Evolutionary conservation across 1,140 invertebrate species (phyloP), one percentile per base, ranked within the genome.

Genomic region (Nephila pilipes): DNA sequence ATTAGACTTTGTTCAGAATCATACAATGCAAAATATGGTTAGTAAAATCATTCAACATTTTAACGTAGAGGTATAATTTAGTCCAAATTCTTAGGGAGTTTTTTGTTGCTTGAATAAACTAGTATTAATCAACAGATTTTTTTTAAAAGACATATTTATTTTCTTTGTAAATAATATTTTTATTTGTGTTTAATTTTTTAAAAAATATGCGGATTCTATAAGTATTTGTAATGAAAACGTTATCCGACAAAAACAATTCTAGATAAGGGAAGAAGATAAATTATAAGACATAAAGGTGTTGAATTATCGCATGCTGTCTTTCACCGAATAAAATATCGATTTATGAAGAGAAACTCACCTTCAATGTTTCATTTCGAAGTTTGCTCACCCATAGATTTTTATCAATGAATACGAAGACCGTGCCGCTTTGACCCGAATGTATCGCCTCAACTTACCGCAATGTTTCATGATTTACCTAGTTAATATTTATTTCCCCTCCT

Each of bases 401-500:
- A 75, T 75, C 69, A 75, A 0, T 32, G 16, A 18, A 32, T 75
- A 36, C 69, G 69, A 69, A 69, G 29, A 25, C 22, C 12, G 22
- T 12, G 12, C 18, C 3, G 29, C 25, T 36, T 75, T 75, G 69
- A 75, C 69, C 69, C 32, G 69, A 32, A 75, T 75, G 29, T 29
- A 75, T 75, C 69, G 29, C 65, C 14, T 29, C 65, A 32, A 75
- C 65, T 75, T 32, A 75, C 69, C 2, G 69, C 18, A 32, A 75
- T 75, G 6, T 75, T 36, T 75, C 65, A 32, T 25, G 69, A 75
- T 12, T 75, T 75, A 75, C 81, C 81, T 83, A 83, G 38, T 83
- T 83, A 83, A 75, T 55, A 83, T 83, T 83, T 83, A 83, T 46
- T 55, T 83, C 81, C 46, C 63, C 32, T 54, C 87, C 32, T 63